Evolutionary conservation across 2,888 invertebrate species (phyloP), one percentile per base, ranked within the genome.

Genomic region (Megaustenia siamemsis): DNA sequence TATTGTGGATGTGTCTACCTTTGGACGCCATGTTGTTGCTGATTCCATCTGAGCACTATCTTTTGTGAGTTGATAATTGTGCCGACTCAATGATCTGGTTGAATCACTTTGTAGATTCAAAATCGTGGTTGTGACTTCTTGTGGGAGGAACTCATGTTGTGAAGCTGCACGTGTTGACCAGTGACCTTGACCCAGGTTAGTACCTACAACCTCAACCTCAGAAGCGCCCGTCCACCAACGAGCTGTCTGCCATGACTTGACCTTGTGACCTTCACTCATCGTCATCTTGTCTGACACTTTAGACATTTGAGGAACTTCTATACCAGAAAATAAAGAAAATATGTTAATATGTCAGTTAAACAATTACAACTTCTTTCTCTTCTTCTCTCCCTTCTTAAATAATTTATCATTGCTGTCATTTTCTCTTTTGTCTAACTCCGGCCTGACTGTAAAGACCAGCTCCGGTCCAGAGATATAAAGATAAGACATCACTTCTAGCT

Each of bases 231-330:
- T 45, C 69, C 69, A 69, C 69, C 80, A 49, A 56, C 28, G 56
- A 8, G 71, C 32, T 0, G 71, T 71, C n/a, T 81, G 49, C 81
- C 81, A 81, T 1, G 81, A 56, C 4, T 69, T 81, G 2, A 56
- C 38, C 40, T 71, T 69, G 53, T 81, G 81, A 35, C 6, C 53
- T 28, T 81, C 81, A 32, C 8, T n/a, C 18, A 66, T 18, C 6
- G 49, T 21, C 32, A 68, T 63, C 79, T 79, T 68, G 79, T 45
- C 43, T 15, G 68, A 66, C 49, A 68, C 18, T 21, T 68, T 78
- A n/a, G 75, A 75, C 49, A 24, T 24, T 6, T 49, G 53, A 24
- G 53, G 53, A 2, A 3, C 35, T 32, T 75, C 53, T 49, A 53
- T 32, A n/a, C n/a, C n/a, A n/a, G n/a, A n/a, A 6, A 43, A 75